Evolutionary conservation across 2,888 invertebrate species (phyloP).

Genomic region (Sepiola atlantica): DNA sequence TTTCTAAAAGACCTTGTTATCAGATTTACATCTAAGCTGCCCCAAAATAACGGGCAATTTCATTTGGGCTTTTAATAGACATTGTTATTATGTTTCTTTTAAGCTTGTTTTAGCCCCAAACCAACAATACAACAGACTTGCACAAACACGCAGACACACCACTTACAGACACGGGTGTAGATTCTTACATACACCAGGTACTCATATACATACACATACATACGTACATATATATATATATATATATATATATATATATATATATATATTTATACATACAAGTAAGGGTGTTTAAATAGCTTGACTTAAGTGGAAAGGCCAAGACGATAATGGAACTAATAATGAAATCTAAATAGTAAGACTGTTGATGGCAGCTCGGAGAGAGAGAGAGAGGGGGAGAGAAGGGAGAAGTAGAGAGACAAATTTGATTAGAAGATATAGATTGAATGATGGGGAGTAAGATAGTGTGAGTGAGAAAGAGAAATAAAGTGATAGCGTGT

Average conservation of each 20-base stretch:
- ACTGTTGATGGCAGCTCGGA: not conserved
- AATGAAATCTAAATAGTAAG: slow-evolving; percentile 18
- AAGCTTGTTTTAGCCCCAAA: not conserved
- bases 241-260: not conserved
- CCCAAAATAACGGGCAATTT: not conserved
- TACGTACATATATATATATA: not conserved
- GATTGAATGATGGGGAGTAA: no score
- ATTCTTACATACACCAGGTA: not conserved
- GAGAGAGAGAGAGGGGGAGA: not conserved
- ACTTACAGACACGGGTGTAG: not conserved
- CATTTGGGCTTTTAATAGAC: not conserved
- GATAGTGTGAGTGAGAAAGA: no score
- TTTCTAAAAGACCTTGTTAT: not conserved
- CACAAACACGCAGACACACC: not conserved
- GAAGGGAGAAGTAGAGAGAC: no score
- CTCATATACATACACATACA: not conserved
- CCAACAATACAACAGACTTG: not conserved
- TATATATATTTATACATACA: not conserved
- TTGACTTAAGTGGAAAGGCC: slow-evolving; percentile 14
- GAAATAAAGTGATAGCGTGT: no score
- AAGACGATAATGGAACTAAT: not conserved
- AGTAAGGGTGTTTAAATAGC: no score
- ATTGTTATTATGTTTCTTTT: not conserved
- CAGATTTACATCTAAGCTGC: not conserved
- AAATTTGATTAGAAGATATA: no score